phyloP scores from a whole-genome alignment of 2,888 invertebrate species.

The Acleris laterana region DNA sequence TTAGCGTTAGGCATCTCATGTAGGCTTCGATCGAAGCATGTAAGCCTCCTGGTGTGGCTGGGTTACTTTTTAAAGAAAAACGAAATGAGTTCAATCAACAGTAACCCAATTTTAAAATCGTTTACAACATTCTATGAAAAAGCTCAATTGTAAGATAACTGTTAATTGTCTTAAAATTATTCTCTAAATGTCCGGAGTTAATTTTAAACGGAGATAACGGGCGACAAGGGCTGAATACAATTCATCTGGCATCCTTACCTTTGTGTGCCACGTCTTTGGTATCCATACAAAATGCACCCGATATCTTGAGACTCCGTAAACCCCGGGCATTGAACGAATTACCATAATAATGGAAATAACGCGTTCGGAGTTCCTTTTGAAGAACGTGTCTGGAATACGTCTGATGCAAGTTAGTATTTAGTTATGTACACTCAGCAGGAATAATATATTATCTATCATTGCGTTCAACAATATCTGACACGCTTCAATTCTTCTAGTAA shows the following conservation, averaged over 20 bases:
- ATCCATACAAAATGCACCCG: no score
- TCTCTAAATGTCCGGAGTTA: slow-evolving; percentile 15
- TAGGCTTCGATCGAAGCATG: no score
- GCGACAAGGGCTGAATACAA: slow-evolving; percentile 9
- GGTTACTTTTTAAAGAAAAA: no score
- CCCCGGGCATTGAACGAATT: not conserved
- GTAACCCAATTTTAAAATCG: not conserved
- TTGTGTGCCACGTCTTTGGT: no score
- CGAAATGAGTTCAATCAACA: no score
- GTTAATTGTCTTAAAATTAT: slow-evolving; percentile 25
- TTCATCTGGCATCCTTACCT: slow-evolving; percentile 13
- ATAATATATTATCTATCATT: no score
- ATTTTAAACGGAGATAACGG: slow-evolving; percentile 15
- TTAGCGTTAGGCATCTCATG: no score
- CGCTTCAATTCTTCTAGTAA: no score
- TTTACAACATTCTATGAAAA: not conserved
- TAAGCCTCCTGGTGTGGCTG: no score
- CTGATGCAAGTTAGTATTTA: not conserved
- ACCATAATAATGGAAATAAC: slow-evolving; percentile 31
- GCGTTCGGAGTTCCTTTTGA: slow-evolving; percentile 20
- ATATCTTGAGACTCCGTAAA: no score
- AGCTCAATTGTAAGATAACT: slow-evolving; percentile 15
- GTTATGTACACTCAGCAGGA: no score
- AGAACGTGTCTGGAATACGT: slow-evolving; percentile 28
- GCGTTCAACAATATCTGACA: no score